A percentile compares a stretch with the other conserved stretches of the same genome.
phyloP scores from a whole-genome alignment of 92 coral and sea anemone species.

The Zoanthus gigantus region DNA sequence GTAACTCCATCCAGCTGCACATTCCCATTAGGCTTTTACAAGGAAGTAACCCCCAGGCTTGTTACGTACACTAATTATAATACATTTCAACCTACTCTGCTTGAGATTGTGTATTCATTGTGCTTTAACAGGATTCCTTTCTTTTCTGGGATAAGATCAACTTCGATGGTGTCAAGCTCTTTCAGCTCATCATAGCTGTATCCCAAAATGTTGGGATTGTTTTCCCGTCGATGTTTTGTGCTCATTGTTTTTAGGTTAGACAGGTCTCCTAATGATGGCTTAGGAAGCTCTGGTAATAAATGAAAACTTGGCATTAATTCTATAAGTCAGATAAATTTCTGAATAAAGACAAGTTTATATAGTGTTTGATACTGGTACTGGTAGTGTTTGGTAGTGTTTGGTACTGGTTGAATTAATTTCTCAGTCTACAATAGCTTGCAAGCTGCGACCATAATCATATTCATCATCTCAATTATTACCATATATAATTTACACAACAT shows the following conservation, averaged over 20 bases:
- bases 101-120: constrained; percentile 93
- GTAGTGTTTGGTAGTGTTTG: too few species aligned
- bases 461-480: too few species aligned
- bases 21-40: too few species aligned
- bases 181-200: constrained; percentile 86
- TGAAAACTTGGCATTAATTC: background rate
- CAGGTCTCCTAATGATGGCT: constrained; percentile 94
- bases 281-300: constrained; percentile 81
- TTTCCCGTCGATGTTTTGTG: constrained; percentile 76
- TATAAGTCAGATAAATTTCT: background rate
- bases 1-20: too few species aligned
- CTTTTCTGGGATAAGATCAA: constrained; percentile 94
- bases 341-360: background rate
- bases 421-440: too few species aligned
- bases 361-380: background rate
- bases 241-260: constrained; percentile 86
- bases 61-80: too few species aligned
- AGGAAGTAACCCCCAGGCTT: too few species aligned
- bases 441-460: too few species aligned
- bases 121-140: constrained; percentile 96
- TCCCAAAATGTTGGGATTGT: constrained; percentile 91
- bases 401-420: too few species aligned
- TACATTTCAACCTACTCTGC: constrained; percentile 70
- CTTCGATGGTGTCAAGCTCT: constrained; percentile 82
- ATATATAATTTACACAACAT: too few species aligned